Evolutionary conservation across 2,888 invertebrate species (phyloP).

Genomic region (Coelopa pilipes): DNA sequence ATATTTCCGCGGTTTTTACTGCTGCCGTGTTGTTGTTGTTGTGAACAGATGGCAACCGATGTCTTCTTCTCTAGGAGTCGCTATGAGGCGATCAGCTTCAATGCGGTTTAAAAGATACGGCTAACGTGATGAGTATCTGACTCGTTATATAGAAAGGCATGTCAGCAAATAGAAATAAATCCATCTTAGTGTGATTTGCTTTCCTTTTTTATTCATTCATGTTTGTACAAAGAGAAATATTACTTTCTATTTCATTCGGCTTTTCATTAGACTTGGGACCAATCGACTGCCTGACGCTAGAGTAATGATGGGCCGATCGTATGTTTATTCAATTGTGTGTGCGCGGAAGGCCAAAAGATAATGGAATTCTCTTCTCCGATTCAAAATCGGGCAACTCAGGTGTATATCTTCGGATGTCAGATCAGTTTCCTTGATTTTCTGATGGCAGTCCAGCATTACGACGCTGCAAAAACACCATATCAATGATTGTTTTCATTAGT

Average conservation of each 20-base stretch:
- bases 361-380: no score
- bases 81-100: neutral
- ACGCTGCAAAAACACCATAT: neutral
- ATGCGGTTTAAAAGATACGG: neutral
- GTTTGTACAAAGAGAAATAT: slow-evolving; percentile 4
- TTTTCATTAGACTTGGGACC: slow-evolving; percentile 19
- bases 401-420: neutral
- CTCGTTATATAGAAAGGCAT: slow-evolving; percentile 16
- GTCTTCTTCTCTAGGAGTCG: neutral
- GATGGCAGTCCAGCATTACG: neutral
- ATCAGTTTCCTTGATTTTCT: neutral
- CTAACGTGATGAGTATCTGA: slow-evolving; percentile 2
- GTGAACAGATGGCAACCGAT: neutral
- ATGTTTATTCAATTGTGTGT: neutral
- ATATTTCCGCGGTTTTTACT: no score
- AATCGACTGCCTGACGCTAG: neutral
- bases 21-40: neutral
- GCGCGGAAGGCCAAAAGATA: neutral
- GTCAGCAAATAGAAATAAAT: slow-evolving; percentile 34
- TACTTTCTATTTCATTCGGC: slow-evolving; percentile 28
- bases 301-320: slow-evolving; percentile 1
- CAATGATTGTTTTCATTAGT: slow-evolving; percentile 2
- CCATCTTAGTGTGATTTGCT: slow-evolving; percentile 31
- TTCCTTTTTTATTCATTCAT: slow-evolving; percentile 31
- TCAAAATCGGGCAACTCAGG: neutral